Base-by-base conservation (phyloP, 2,113 vertebrate genomes). In the Gracilinanus agilis region DNA sequence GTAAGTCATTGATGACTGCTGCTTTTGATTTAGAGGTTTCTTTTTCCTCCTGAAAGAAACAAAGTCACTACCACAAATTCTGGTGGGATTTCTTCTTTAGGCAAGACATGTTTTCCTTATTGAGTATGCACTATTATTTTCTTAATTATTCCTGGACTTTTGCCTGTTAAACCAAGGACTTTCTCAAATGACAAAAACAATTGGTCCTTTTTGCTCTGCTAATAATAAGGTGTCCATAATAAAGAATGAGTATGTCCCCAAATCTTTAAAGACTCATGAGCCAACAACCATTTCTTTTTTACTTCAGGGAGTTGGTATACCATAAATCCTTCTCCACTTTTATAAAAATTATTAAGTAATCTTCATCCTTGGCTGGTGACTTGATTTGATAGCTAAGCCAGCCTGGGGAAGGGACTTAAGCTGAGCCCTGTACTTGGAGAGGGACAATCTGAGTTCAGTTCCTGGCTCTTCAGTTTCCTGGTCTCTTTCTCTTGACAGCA, bases 91-190 rank as follows among this genome's bases (percentile, higher is more conserved):
- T 98, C 91, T 91, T 98, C 96, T 98, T 97, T 97, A 97, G 98
- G 98, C 95, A 97, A 90, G 54, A 94, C 92, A 58, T 98, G 97
- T 98, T 98, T 98, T 98, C 95, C 96, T 98, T 98, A 55, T 96
- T 98, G 97, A 96, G 97, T 97, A 97, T 97, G 94, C 97, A 89
- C 96, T 98, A 93, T 98, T 98, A 98, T 97, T 98, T 97, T 97
- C 98, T 98, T 98, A 98, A 98, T 98, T 98, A 98, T 97, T 98
- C 95, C 97, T 98, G 98, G 97, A 97, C 97, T 98, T 97, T 94
- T 97, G 97, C 97, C 98, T 97, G 96, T 96, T 98, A 96, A 97
- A 98, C 96, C 95, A 93, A 97, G 98, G 97, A 96, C 94, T 97
- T 95, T 98, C 97, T 98, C 98, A 97, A 96, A 98, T 95, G 98